Conservation (phyloP, 53 echinoderm and acorn worm species). For the Patiria pectinifera region DNA sequence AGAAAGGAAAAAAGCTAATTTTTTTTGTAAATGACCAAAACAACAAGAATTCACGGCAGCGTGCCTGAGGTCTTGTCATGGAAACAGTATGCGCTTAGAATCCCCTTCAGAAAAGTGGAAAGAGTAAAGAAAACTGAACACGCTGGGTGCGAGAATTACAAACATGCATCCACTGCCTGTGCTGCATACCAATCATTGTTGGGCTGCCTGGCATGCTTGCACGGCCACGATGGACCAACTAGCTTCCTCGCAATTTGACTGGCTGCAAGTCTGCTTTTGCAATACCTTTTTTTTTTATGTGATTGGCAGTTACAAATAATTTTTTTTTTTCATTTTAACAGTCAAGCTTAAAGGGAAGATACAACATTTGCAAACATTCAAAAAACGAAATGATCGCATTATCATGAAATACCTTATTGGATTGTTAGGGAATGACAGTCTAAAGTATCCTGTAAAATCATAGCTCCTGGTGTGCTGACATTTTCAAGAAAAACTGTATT, state of each 20-base stretch:
- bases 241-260: neutral
- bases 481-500: too few relatives aligned
- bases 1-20: neutral
- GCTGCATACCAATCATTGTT: constrained; percentile 39
- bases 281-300: neutral
- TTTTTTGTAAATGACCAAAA: neutral
- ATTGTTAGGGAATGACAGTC: too few relatives aligned
- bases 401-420: too few relatives aligned
- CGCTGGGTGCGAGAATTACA: constrained; percentile 57
- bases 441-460: too few relatives aligned
- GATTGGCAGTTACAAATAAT: neutral
- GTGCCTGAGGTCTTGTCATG: constrained; percentile 27
- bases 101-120: constrained; percentile 23
- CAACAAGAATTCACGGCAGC: neutral
- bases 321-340: neutral
- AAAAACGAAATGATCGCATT: too few relatives aligned
- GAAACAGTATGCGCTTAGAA: constrained; percentile 17
- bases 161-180: constrained; percentile 33
- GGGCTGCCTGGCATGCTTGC: constrained; percentile 24
- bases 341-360: too few relatives aligned
- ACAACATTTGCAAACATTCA: too few relatives aligned
- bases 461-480: too few relatives aligned
- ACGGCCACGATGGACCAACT: neutral
- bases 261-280: neutral
- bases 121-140: neutral